Evolutionary conservation across 2,888 invertebrate species (phyloP), one percentile per base, ranked within the genome.

Genomic region (Drosophila kuntzei): DNA sequence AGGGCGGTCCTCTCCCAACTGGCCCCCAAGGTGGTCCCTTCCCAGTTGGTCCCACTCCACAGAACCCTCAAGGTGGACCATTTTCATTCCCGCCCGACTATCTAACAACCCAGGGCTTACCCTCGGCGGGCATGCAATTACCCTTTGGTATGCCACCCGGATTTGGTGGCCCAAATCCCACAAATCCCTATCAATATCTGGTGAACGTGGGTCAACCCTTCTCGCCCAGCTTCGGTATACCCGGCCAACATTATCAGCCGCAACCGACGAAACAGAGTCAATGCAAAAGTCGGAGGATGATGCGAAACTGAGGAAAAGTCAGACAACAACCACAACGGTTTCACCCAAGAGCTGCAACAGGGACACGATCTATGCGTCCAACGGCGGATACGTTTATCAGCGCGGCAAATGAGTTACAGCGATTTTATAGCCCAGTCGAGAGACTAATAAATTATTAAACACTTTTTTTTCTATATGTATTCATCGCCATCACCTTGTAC

Each of bases 361-460:
- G 18, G 71, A 82, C 14, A 89, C 90, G 7, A 43, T 75, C 47
- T 87, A 87, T 18, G 87, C 73, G 0, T 9, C 83, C 29, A 86
- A 84, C 55, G 89, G 89, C 4, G 90, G 86, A 32, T 89, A 89
- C 49, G 68, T 89, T 59, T 90, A 90, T 61, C 70, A 80, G 44
- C 73, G 70, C 34, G 55, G 64, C 58, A 71, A 71, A 58, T 80
- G 55, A 82, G 62, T 27, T 54, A 36, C 50, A 16, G 1, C 9
- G 54, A 59, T 32, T 66, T 68, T 53, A 77, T 71, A 65, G 71
- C 39, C 43, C 29, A 32, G 57, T 39, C 41, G 18, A 36, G 41
- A 47, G 67, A 57, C 51, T 60, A 36, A 68, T 87, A 82, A 82
- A 84, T 84, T 82, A 84, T 87, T 70, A 70, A 64, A 53, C 44